Percentiles rank a stretch among this genome's conserved stretches.
Evolutionary conservation across 1,140 invertebrate species (phyloP).

Genomic region (Fragariocoptes setiger): DNA sequence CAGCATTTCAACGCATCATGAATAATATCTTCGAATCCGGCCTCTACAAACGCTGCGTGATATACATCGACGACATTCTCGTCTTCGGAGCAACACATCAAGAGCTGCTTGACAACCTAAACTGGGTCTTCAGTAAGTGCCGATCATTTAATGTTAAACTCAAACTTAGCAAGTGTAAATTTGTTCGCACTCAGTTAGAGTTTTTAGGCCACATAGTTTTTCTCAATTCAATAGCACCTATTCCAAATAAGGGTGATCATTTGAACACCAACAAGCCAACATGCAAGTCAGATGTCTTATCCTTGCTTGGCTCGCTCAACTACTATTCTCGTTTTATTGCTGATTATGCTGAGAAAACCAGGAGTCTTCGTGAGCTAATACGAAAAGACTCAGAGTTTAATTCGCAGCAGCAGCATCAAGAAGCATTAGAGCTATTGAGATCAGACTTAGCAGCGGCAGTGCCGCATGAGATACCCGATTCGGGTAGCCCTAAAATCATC

Average conservation of each 20-base stretch:
- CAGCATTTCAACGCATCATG: conserved; percentile 15
- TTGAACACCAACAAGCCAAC: conserved; percentile 8
- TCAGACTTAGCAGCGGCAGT: neutral
- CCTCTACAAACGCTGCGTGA: neutral
- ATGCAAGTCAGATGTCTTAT: conserved; percentile 8
- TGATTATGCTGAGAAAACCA: conserved; percentile 10
- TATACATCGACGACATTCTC: conserved; percentile 8
- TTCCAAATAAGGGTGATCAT: conserved; percentile 11
- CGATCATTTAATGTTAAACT: neutral
- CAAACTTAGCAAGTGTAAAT: conserved; percentile 3
- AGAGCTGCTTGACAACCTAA: conserved; percentile 1
- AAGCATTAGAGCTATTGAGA: neutral
- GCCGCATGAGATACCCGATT: neutral
- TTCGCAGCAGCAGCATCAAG: neutral
- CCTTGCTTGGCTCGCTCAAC: conserved; percentile 12
- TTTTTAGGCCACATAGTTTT: conserved; percentile 7
- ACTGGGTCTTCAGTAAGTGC: neutral
- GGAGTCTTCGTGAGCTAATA: conserved; percentile 6
- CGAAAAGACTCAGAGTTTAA: conserved; percentile 4
- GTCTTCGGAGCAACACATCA: neutral
- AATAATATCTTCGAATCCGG: conserved; percentile 8
- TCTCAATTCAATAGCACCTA: conserved; percentile 9
- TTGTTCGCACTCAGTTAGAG: conserved; percentile 1
- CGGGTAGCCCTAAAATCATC: neutral
- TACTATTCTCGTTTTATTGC: conserved; percentile 12